Base-by-base conservation (phyloP, 2,888 invertebrate species). In the Myathropa florea region DNA sequence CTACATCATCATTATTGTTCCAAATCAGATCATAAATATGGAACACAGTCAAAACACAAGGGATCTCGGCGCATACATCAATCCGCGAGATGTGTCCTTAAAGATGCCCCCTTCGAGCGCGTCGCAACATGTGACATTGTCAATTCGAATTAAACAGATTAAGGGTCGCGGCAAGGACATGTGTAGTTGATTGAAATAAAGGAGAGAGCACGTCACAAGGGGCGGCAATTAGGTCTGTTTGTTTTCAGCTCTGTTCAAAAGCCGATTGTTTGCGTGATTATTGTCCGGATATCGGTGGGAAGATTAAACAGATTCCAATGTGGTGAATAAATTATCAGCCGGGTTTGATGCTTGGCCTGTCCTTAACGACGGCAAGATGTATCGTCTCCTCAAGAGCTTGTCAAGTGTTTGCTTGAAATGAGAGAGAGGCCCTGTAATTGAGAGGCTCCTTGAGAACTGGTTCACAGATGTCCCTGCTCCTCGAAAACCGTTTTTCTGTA, bases 131-230 rank as follows among this genome's bases (percentile, higher is more conserved):
- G 79, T 61, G 59, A 79, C 59, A 72, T 46, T 80, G 72, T 73
- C 80, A 73, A 73, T 75, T 67, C 81, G 60, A 82, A 60, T 82
- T 75, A 82, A 82, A 73, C 78, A 61, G 86, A 86, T 86, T 86
- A 86, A 75, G 71, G 86, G 78, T 79, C 79, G 55, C 57, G 30
- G 23, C 57, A 68, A 83, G 65, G 73, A 79, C 79, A 77, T 18
- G 67, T 59, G 55, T 63, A 79, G 30, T 39, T 30, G 59, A 57
- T 61, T 30, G 9, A 53, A 53, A n/a, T 1, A 53, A 53, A n/a
- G n/a, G n/a, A 18, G 7, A 7, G 57, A 12, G 23, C 9, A n/a
- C 57, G 36, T 57, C 70, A 33, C 82, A 78, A 77, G 82, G 78
- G 70, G 46, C 65, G 57, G 57, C 82, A 86, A 86, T 86, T 86